A percentile compares a stretch with the other conserved stretches of the same genome.
phyloP scores from a whole-genome alignment of 2,888 invertebrate genomes.

The Archips crataeganus region DNA sequence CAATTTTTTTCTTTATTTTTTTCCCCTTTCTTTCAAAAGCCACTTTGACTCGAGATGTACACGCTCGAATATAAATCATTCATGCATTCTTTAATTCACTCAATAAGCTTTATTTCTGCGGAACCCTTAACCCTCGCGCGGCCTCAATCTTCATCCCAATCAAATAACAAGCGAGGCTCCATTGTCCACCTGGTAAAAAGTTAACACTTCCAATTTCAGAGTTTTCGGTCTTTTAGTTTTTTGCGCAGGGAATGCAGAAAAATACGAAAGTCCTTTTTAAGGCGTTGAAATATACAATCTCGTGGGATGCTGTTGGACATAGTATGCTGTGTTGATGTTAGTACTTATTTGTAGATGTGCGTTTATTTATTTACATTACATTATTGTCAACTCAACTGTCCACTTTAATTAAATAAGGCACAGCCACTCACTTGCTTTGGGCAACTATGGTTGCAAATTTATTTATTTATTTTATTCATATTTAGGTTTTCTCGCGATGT shows the following conservation, averaged over 20 bases:
- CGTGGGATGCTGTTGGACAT: constrained; percentile 1
- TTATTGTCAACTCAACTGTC: no score
- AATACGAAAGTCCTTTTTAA: constrained; percentile 27
- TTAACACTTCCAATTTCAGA: constrained; percentile 36
- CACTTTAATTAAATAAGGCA: no score
- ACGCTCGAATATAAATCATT: no score
- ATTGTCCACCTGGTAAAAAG: constrained; percentile 33
- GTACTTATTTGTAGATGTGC: background rate
- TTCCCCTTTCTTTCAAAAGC: no score
- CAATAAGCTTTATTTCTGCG: background rate
- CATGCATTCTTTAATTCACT: no score
- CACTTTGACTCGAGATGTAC: no score
- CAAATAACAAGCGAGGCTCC: constrained; percentile 27
- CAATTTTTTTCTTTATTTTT: no score
- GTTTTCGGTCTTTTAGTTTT: constrained; percentile 21
- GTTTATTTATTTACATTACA: no score
- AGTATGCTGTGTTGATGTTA: background rate
- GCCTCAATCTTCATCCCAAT: constrained; percentile 15
- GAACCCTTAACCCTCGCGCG: constrained; percentile 7
- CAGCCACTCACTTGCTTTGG: no score
- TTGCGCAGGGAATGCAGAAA: background rate
- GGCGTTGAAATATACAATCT: constrained; percentile 27
- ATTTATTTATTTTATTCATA: no score
- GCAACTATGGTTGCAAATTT: no score
- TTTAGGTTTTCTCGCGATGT: no score